Percentiles rank a stretch among this genome's conserved stretches.
Evolutionary conservation across 2,797 vertebrate species (phyloP).

Genomic region (Pristis pectinata): DNA sequence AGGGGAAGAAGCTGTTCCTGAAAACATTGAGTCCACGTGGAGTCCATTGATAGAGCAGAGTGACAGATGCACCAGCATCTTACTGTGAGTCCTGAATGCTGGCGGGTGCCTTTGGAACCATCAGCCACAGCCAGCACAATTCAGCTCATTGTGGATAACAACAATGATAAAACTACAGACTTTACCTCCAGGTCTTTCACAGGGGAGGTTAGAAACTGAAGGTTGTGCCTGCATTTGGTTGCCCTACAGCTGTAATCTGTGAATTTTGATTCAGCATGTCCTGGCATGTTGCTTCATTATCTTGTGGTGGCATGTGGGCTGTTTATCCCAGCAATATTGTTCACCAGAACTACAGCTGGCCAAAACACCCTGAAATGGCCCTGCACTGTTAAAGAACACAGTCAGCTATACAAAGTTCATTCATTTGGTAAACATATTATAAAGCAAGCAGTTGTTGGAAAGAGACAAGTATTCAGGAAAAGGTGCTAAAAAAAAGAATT

Average conservation of each 20-base stretch:
- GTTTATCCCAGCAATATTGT: conserved; percentile 5
- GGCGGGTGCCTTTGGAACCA: too few species aligned
- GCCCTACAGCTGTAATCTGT: not conserved
- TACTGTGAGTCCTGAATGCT: too few species aligned
- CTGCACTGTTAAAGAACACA: not conserved
- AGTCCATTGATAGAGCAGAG: too few species aligned
- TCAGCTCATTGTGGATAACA: not conserved
- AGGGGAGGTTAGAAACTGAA: not conserved
- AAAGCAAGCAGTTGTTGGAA: not conserved
- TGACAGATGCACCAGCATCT: too few species aligned
- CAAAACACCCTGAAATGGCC: not conserved
- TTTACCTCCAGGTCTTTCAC: not conserved
- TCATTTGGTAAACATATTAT: not conserved
- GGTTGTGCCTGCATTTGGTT: not conserved
- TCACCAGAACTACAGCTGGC: not conserved
- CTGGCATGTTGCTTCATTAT: not conserved
- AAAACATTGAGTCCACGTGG: too few species aligned
- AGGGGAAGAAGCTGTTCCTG: too few species aligned
- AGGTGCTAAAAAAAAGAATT: not conserved
- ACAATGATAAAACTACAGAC: not conserved
- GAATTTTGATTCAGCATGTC: conserved; percentile 4
- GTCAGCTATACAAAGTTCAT: not conserved
- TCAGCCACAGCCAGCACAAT: too few species aligned
- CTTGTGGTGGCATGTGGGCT: not conserved
- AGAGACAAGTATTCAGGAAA: not conserved